phyloP scores from a whole-genome alignment of 2,113 vertebrate genomes.

The Caracal caracal region DNA sequence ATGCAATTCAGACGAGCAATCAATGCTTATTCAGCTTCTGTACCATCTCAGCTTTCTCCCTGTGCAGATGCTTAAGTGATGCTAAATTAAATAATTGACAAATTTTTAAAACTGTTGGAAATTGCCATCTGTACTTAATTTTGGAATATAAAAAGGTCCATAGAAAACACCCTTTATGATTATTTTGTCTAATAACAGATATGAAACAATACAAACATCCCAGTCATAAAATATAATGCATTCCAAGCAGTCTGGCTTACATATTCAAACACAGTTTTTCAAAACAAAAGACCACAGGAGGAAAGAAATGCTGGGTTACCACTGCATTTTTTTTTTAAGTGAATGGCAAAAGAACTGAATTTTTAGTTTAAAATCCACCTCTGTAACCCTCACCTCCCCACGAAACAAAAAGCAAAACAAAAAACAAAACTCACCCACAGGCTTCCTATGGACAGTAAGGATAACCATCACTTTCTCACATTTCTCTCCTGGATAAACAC shows the following conservation, averaged over 20 bases:
- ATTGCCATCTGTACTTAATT: conserved; percentile 85
- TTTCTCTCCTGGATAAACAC: conserved; percentile 76
- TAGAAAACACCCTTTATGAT: conserved; percentile 81
- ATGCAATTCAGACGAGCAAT: conserved; percentile 86
- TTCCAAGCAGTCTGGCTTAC: conserved; percentile 74
- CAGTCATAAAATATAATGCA: conserved; percentile 70
- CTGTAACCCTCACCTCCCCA: conserved; percentile 24
- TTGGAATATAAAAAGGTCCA: conserved; percentile 82
- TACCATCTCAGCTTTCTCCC: conserved; percentile 81
- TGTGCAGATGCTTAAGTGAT: conserved; percentile 85
- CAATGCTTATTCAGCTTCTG: conserved; percentile 87
- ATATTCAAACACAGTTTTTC: conserved; percentile 77
- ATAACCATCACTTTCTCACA: conserved; percentile 47
- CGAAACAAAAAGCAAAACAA: conserved; percentile 50
- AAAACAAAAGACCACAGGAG: conserved; percentile 80
- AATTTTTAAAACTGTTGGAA: conserved; percentile 83
- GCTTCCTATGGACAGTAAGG: conserved; percentile 49
- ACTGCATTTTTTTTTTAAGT: conserved; percentile 42
- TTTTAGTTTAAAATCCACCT: conserved; percentile 74
- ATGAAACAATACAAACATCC: conserved; percentile 77
- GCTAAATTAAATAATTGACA: conserved; percentile 87
- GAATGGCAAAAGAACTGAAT: conserved; percentile 58
- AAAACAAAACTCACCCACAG: conserved; percentile 64
- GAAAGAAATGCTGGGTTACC: conserved; percentile 66
- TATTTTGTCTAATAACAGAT: conserved; percentile 82